These are phyloP conservation scores for Teleiodes luculella DNA, from an alignment of 2,888 invertebrate genomes.

Conservation along the genomic window DNA sequence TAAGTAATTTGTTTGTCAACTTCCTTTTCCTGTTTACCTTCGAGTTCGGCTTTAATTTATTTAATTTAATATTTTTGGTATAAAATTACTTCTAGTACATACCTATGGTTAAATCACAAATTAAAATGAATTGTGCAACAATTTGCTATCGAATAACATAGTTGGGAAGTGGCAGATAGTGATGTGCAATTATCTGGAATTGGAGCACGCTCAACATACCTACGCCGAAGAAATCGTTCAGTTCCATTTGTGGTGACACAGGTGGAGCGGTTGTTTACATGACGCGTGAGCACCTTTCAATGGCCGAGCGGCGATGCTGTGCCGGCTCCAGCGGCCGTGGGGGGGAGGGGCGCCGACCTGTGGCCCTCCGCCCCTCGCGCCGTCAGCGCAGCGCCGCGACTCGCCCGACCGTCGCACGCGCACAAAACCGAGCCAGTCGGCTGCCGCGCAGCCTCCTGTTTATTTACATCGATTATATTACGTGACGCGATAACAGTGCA, in stretches of 20 bases:
- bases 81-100: too few species aligned
- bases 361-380: conserved; percentile 22
- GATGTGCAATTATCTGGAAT: background rate
- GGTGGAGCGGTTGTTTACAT: conserved; percentile 65
- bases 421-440: conserved; percentile 68
- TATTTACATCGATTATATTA: conserved; percentile 60
- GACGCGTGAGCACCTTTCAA: conserved; percentile 48
- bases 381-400: conserved; percentile 36
- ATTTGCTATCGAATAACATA: too few species aligned
- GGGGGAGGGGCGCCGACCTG: conserved; percentile 52
- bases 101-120: too few species aligned
- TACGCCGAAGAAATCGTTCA: background rate
- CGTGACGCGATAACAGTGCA: conserved; percentile 35
- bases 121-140: too few species aligned
- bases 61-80: too few species aligned
- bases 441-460: conserved; percentile 74
- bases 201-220: background rate
- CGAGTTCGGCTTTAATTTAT: too few species aligned
- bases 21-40: too few species aligned
- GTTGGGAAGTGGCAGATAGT: too few species aligned
- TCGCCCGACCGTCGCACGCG: conserved; percentile 62
- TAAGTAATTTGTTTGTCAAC: background rate
- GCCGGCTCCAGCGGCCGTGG: conserved; percentile 25
- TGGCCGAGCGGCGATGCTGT: conserved; percentile 48
- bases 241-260: conserved; percentile 40